Evolutionary conservation across 2,113 vertebrate genomes (phyloP).

Genomic region (Heterotis niloticus): DNA sequence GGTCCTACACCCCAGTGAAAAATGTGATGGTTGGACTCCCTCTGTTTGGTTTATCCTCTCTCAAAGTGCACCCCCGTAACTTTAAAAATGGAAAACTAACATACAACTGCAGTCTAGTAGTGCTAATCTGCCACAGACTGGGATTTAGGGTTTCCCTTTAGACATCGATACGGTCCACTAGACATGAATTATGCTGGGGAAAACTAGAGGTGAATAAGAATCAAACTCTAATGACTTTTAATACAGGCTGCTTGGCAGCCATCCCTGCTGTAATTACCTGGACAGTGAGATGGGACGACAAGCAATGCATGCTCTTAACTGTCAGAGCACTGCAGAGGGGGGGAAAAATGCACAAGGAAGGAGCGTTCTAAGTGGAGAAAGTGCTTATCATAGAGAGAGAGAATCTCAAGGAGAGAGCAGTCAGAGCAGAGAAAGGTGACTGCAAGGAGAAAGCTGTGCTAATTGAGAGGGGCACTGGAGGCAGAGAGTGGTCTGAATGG

Average conservation of each 20-base stretch:
- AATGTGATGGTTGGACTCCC: slow-evolving; percentile 35
- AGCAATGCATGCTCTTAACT: neutral
- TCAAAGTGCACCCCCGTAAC: neutral
- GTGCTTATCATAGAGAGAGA: no score
- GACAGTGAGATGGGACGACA: no score
- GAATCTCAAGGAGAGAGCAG: no score
- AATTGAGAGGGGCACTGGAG: no score
- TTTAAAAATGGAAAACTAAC: slow-evolving; percentile 22
- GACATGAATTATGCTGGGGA: slow-evolving; percentile 16
- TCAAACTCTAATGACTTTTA: slow-evolving; percentile 29
- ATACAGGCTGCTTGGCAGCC: slow-evolving; percentile 16
- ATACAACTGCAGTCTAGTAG: neutral
- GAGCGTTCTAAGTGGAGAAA: no score
- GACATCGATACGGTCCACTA: slow-evolving; percentile 8
- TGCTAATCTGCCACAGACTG: neutral
- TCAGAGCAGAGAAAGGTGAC: no score
- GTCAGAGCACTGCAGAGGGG: neutral
- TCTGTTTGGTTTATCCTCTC: slow-evolving; percentile 40
- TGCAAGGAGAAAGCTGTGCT: no score
- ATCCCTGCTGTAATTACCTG: slow-evolving; percentile 20
- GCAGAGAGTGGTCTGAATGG: no score
- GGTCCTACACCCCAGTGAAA: neutral
- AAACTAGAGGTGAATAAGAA: slow-evolving; percentile 22
- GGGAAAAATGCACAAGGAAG: neutral
- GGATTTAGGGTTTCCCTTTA: neutral